Percentiles rank a stretch among this genome's conserved stretches.
Evolutionary conservation across 1,140 invertebrate genomes (phyloP).

Genomic region (Leptinotarsa texana): DNA sequence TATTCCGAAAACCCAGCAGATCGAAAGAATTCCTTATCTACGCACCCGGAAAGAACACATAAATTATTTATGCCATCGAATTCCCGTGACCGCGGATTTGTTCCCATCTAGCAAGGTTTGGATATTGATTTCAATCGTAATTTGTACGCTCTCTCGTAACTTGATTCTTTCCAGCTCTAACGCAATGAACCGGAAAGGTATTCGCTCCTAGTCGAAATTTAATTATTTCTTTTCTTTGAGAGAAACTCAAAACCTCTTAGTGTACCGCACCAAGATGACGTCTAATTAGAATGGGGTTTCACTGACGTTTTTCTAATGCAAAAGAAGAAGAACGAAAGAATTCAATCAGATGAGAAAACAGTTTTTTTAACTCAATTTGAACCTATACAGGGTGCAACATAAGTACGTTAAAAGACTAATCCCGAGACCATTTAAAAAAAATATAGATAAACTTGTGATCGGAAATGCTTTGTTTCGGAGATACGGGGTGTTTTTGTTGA

Average conservation of each 20-base stretch:
- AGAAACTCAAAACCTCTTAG: background rate
- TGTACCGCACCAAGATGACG: background rate
- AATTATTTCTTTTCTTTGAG: background rate
- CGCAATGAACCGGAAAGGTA: background rate
- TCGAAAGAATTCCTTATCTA: no score
- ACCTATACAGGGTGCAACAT: no score
- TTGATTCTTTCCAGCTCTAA: background rate
- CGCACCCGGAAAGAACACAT: background rate
- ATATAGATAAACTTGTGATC: no score
- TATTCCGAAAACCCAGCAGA: no score
- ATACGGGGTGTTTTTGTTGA: no score
- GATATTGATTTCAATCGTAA: constrained; percentile 1
- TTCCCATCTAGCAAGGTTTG: background rate
- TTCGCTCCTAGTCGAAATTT: background rate
- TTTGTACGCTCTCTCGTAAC: constrained; percentile 2
- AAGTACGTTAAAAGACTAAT: no score
- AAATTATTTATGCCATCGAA: background rate
- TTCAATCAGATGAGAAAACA: no score
- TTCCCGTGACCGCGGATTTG: background rate
- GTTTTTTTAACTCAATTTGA: no score
- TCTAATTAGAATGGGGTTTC: background rate
- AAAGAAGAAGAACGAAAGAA: no score
- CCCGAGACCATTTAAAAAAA: no score
- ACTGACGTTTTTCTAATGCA: background rate
- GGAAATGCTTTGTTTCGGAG: no score